Evolutionary conservation across 2,113 vertebrate species (phyloP), one percentile per base, ranked within the genome.

Genomic region (Gadus macrocephalus): DNA sequence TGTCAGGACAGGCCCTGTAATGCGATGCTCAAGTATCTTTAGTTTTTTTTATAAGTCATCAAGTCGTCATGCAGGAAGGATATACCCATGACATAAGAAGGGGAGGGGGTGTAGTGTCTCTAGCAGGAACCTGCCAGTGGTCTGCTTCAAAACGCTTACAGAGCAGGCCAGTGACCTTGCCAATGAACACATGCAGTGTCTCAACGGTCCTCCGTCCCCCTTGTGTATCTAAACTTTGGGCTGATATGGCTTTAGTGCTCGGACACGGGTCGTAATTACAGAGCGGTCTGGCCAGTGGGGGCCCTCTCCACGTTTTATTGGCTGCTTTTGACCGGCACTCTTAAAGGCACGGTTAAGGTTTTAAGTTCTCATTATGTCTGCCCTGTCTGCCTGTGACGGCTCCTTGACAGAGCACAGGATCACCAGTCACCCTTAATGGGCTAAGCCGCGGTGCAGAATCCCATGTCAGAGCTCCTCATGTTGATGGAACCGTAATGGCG

Each of bases 401-500:
- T 88, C 59, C 81, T 79, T 92, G 90, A 91, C 90, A 89, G 83
- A 87, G 83, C 85, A 85, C 90, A 91, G 88, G 83, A 84, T 86
- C 85, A 1, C 78, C 83, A 75, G 81, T 76, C 79, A 42, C 72
- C 79, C 85, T 90, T 92, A 91, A 91, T 91, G 84, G 88, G 81
- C 87, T 83, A 83, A 87, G 87, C 75, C 67, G 49, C 67, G 20
- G 75, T 31, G 70, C 84, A 85, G 88, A 85, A 87, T 81, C 81
- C 81, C 42, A 12, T 87, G 89, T 90, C 89, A 85, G 83, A 76
- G 78, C 84, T 85, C 89, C 87, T 92, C 83, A 91, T 89, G 87
- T 88, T 89, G 88, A 91, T 90, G 89, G 89, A 91, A 88, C 88
- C 78, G 75, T 91, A 91, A 92, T 92, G 89, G 88, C 85, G 88